Base-by-base conservation (phyloP, 2,113 vertebrate species). In the Raja brachyura region DNA sequence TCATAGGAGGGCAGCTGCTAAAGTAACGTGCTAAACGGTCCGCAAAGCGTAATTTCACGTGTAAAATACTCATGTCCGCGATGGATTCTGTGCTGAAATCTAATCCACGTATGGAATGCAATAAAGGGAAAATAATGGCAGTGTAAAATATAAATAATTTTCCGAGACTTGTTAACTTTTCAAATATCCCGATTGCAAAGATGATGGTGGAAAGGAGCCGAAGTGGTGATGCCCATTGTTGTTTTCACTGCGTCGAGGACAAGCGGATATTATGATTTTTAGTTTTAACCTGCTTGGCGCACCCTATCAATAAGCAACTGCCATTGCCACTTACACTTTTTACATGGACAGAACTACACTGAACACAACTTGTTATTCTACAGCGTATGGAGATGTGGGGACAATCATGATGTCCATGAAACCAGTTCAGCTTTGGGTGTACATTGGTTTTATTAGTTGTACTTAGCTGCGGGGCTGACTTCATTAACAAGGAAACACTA, bases 351-450 rank as follows among this genome's bases (percentile, higher is more conserved):
- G 90, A 73, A 25, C 90, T 25, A 73, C 33, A 73, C 33, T 25
- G 68, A 73, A 54, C 31, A 90, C 39, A 48, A 48, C n/a, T 10
- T 92, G 33, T 9, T 28, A 22, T 22, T 74, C 28, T 39, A 73
- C 68, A 92, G 39, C 54, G 73, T 66, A 54, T 73, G 39, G 48
- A 54, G 66, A 22, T 48, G 20, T 48, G 20, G 33, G 70, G 90
- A 92, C 90, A 92, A 92, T 92, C 90, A 92, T 73, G 20, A 92
- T 68, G 25, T 86, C 61, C 10, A 63, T 63, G 63, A 88, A 88
- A 63, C 59, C 59, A 88, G 83, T 88, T 85, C 28, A 22, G 39
- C 18, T 81, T 39, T 48, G 33, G 28, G 31, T 39, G 14, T 25
- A 25, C 10, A 39, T 31, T 92, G 56, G 83, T 88, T 88, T 61